Evolutionary conservation across 2,797 vertebrate genomes (phyloP), one percentile per base, ranked within the genome.

Genomic region (Acanthopagrus latus): DNA sequence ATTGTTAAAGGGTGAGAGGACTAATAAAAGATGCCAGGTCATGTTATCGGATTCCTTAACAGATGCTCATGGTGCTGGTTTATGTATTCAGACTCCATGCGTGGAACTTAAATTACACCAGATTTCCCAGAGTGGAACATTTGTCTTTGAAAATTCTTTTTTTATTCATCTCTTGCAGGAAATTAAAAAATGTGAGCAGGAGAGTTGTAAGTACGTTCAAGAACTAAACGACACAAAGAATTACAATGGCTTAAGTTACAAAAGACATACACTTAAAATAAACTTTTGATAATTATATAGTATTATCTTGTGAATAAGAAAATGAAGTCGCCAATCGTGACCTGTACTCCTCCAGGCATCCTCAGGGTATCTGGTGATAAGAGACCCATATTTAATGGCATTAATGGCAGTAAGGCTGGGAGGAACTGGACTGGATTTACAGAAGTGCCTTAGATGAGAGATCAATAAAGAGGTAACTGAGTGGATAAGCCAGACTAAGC

Each of bases 401-500:
- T 79, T 86, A 90, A 89, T 88, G 84, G 78, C 82, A 77, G 76
- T 23, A 43, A 69, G 78, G 80, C 74, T 78, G 65, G 70, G 69
- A 74, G 73, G 76, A 81, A 75, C 55, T 38, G 46, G 83, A 87
- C 83, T 86, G 73, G 90, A 92, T 94, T 94, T 94, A 94, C 91
- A 89, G 87, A 91, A 92, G 88, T 88, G 78, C 90, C 80, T 91
- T 78, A 86, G 89, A 91, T 92, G 90, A 82, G 82, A 85, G 92
- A 94, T 93, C 88, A 94, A 95, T 93, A 92, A 80, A 91, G 92
- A 86, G 78, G 88, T 84, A 86, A 89, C 91, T 91, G 91, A 91
- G 84, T 86, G 87, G 86, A 91, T 89, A 88, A 88, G 85, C 85
- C 86, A 87, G 91, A 89, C 92, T 91, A 90, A 91, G 90, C 90